Conservation (phyloP, 92 coral and sea anemone species). For the Virgularia gustaviana region DNA sequence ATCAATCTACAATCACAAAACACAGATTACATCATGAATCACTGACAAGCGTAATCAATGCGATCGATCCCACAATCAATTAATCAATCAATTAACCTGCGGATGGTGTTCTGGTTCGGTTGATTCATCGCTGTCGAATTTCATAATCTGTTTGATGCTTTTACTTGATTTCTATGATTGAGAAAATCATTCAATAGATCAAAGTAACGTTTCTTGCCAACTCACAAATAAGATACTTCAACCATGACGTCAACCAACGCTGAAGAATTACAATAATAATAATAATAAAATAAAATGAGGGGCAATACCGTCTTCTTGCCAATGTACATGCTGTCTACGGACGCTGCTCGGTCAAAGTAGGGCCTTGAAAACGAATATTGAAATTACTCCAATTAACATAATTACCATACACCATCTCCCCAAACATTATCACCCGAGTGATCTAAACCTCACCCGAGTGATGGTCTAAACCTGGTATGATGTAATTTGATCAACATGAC, state of each 20-base stretch:
- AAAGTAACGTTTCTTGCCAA: neutral
- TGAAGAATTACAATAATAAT: neutral
- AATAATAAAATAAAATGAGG: neutral
- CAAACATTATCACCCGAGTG: too few relatives aligned
- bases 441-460: too few relatives aligned
- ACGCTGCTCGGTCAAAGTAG: constrained; percentile 70
- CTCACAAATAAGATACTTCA: neutral
- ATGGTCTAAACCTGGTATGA: too few relatives aligned
- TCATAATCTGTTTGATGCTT: constrained; percentile 11
- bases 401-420: too few relatives aligned
- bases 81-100: constrained; percentile 20
- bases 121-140: constrained; percentile 31
- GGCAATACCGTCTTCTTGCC: constrained; percentile 15
- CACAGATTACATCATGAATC: too few relatives aligned
- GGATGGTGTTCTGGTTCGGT: constrained; percentile 27
- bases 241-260: neutral
- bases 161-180: constrained; percentile 13
- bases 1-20: too few relatives aligned
- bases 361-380: constrained; percentile 75
- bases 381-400: too few relatives aligned
- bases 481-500: too few relatives aligned
- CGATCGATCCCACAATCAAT: too few relatives aligned
- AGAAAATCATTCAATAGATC: too few relatives aligned
- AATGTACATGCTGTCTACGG: constrained; percentile 36
- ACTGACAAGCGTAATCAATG: too few relatives aligned